A percentile compares a stretch with the other conserved stretches of the same genome.
Evolutionary conservation across 2,888 invertebrate species (phyloP).

Genomic region (Polymixis flavicincta): DNA sequence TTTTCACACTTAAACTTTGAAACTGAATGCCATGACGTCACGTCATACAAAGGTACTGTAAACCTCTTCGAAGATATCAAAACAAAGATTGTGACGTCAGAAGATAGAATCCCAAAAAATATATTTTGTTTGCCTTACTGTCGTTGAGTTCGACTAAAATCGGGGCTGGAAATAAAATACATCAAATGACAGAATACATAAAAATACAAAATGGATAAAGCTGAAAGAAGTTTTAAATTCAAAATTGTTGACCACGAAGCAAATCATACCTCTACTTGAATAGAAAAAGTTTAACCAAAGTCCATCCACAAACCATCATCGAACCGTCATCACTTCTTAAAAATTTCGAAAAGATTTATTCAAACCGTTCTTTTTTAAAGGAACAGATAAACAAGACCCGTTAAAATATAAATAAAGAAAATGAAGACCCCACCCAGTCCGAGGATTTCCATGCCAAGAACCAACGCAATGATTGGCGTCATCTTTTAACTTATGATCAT

Average conservation of each 20-base stretch:
- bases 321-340: not conserved
- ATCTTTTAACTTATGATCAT: slow-evolving; percentile 21
- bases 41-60: not conserved
- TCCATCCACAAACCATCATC: not conserved
- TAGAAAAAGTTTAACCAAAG: not conserved
- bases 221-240: not conserved
- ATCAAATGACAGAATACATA: slow-evolving; percentile 16
- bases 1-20: not conserved
- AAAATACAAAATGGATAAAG: not conserved
- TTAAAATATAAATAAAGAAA: slow-evolving; percentile 3
- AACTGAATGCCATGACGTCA: not conserved
- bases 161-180: slow-evolving; percentile 38
- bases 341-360: not conserved
- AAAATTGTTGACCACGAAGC: not conserved
- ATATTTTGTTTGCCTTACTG: slow-evolving; percentile 28
- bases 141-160: slow-evolving; percentile 32
- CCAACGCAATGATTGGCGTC: slow-evolving; percentile 26
- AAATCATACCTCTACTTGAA: not conserved
- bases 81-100: not conserved
- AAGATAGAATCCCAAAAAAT: slow-evolving; percentile 15
- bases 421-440: slow-evolving; percentile 20
- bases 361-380: not conserved
- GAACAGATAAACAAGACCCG: not conserved
- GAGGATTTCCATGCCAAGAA: slow-evolving; percentile 35
- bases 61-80: not conserved